A percentile compares a stretch with the other conserved stretches of the same genome.
Conservation (phyloP, 2,113 vertebrate species). For the Corydoras sp. region DNA sequence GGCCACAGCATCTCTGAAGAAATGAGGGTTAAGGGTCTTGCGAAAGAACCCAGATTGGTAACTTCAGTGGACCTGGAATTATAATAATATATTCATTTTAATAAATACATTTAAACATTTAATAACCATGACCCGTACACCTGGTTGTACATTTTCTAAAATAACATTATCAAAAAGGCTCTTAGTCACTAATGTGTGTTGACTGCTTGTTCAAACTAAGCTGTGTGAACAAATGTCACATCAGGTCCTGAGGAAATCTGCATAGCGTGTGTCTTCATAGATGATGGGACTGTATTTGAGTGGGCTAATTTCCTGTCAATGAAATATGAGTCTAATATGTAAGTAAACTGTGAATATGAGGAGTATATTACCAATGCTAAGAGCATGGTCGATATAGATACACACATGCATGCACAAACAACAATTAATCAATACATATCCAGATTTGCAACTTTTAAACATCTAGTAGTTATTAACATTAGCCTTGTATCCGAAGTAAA, state of each 20-base stretch:
- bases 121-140: too few relatives aligned
- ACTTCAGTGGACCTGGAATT: too few relatives aligned
- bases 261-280: constrained; percentile 59
- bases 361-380: constrained; percentile 56
- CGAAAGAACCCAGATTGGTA: too few relatives aligned
- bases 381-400: constrained; percentile 50
- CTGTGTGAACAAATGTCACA: constrained; percentile 27
- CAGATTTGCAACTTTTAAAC: too few relatives aligned
- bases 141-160: constrained; percentile 2
- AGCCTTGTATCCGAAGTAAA: too few relatives aligned
- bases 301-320: constrained; percentile 57
- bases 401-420: constrained; percentile 6
- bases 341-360: constrained; percentile 66
- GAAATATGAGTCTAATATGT: constrained; percentile 47
- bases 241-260: constrained; percentile 31
- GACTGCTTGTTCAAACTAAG: constrained; percentile 19
- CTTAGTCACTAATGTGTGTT: constrained; percentile 47
- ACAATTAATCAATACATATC: too few relatives aligned
- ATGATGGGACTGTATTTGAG: constrained; percentile 47
- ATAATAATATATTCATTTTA: too few relatives aligned
- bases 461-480: too few relatives aligned
- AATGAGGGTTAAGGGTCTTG: too few relatives aligned
- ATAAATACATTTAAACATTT: too few relatives aligned
- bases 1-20: too few relatives aligned
- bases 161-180: constrained; percentile 5